These are phyloP conservation scores for Sclerodermus sp. DNA, from an alignment of 2,888 invertebrate genomes.

Conservation along the genomic window DNA sequence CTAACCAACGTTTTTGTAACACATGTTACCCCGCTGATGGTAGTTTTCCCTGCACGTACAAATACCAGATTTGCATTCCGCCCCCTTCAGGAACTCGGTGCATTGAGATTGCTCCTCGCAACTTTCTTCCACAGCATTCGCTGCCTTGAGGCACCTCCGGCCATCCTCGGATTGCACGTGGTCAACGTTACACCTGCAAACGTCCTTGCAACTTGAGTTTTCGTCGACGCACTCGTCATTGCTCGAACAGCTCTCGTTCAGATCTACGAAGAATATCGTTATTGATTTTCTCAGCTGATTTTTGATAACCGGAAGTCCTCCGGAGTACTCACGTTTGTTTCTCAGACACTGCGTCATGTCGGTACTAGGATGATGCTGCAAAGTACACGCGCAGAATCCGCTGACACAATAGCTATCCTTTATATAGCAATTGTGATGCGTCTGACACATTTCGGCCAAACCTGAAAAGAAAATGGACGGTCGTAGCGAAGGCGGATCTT, in stretches of 20 bases:
- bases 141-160: constrained; percentile 46
- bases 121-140: constrained; percentile 42
- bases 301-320: not conserved
- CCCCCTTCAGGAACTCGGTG: constrained; percentile 36
- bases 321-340: constrained; percentile 41
- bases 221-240: constrained; percentile 51
- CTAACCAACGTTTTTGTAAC: constrained; percentile 39
- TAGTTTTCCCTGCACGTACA: constrained; percentile 40
- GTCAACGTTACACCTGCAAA: constrained; percentile 48
- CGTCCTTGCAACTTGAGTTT: constrained; percentile 45
- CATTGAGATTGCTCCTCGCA: constrained; percentile 50
- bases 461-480: constrained; percentile 36
- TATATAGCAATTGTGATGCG: constrained; percentile 51
- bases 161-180: constrained; percentile 43
- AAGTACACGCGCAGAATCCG: constrained; percentile 50
- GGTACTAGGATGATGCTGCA: constrained; percentile 44
- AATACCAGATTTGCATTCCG: constrained; percentile 34
- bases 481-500: no score
- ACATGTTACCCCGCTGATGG: constrained; percentile 39
- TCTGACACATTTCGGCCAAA: constrained; percentile 46
- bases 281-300: not conserved
- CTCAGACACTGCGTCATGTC: constrained; percentile 45
- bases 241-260: constrained; percentile 43
- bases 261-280: constrained; percentile 21
- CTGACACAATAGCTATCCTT: constrained; percentile 45